These are phyloP conservation scores for Clarias fuscus DNA, from an alignment of 2,797 vertebrate species.

Conservation along the genomic window DNA sequence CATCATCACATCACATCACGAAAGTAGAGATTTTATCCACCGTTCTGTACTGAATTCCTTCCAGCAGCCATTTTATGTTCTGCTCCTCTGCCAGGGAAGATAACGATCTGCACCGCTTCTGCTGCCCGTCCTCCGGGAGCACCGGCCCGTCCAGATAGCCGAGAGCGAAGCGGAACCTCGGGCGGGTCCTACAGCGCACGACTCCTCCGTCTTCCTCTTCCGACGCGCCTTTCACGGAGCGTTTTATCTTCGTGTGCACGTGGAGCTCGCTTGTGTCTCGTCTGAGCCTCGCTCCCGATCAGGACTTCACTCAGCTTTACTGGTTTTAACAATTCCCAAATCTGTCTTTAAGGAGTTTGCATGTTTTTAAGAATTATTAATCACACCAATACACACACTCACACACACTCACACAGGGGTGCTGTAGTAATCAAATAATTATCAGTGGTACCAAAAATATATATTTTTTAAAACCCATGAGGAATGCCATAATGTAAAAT, in stretches of 20 bases:
- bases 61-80: conserved; percentile 12
- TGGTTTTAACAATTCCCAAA: too few species aligned
- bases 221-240: neutral
- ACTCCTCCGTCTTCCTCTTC: neutral
- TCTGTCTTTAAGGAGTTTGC: neutral
- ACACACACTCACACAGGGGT: neutral
- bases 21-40: neutral
- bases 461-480: neutral
- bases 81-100: conserved; percentile 69
- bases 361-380: neutral
- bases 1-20: neutral
- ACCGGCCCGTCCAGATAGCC: conserved; percentile 72
- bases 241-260: neutral
- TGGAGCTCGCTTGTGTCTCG: neutral
- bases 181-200: neutral
- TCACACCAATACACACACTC: neutral
- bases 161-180: conserved; percentile 31
- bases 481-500: neutral
- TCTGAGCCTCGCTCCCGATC: neutral
- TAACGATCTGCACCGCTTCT: conserved; percentile 71
- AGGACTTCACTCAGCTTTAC: too few species aligned
- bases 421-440: neutral
- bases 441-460: neutral
- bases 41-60: neutral
- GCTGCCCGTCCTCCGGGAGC: conserved; percentile 71